These are phyloP conservation scores for Agelastica alni DNA, from an alignment of 2,888 invertebrate species.

Conservation along the genomic window DNA sequence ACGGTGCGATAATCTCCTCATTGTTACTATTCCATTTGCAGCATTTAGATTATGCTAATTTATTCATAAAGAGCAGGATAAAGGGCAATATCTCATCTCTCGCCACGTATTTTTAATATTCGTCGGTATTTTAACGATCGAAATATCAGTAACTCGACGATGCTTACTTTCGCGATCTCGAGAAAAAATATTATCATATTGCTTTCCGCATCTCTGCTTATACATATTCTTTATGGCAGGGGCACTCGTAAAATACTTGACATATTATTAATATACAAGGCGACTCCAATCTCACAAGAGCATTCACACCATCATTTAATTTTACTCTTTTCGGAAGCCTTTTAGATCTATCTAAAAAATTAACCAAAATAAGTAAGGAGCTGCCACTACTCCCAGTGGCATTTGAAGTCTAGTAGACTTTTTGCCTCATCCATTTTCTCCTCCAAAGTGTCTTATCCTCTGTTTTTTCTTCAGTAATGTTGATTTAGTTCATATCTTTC, in stretches of 20 bases:
- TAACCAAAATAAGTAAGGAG: too few species aligned
- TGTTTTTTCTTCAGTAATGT: too few species aligned
- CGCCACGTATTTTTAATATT: slow-evolving; percentile 20
- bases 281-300: too few species aligned
- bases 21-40: slow-evolving; percentile 14
- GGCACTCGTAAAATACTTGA: slow-evolving; percentile 6
- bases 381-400: too few species aligned
- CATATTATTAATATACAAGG: slow-evolving; percentile 14
- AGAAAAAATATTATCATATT: slow-evolving; percentile 19
- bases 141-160: slow-evolving; percentile 11
- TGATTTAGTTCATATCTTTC: too few species aligned
- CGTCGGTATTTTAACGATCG: slow-evolving; percentile 27
- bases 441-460: too few species aligned
- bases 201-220: slow-evolving; percentile 28
- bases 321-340: too few species aligned
- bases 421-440: too few species aligned
- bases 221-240: slow-evolving; percentile 28
- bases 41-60: slow-evolving; percentile 12
- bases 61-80: slow-evolving; percentile 6
- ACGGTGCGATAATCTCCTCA: slow-evolving; percentile 10
- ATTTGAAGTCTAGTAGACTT: too few species aligned
- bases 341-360: too few species aligned
- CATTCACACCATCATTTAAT: too few species aligned
- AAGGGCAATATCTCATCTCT: background rate
- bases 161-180: slow-evolving; percentile 13